These are phyloP conservation scores for Zygaena filipendulae DNA, from an alignment of 2,888 invertebrate species.

Conservation along the genomic window DNA sequence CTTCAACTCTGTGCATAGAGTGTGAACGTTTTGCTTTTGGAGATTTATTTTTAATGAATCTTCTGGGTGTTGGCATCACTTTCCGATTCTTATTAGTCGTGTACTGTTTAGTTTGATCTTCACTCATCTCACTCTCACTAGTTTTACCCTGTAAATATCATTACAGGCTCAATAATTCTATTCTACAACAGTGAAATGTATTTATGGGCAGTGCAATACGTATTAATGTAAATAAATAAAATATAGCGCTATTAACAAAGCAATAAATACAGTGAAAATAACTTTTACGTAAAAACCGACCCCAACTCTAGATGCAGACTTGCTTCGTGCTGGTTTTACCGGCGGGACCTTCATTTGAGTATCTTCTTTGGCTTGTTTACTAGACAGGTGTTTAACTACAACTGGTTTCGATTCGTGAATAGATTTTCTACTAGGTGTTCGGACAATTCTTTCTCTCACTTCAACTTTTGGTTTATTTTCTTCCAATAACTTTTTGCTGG, in stretches of 20 bases:
- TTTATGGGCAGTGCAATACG: background rate
- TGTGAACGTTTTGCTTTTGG: constrained; percentile 65
- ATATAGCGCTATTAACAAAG: constrained; percentile 54
- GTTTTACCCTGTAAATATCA: constrained; percentile 65
- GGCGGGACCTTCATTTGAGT: constrained; percentile 42
- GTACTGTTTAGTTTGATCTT: constrained; percentile 46
- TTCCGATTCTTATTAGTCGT: constrained; percentile 38
- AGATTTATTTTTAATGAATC: constrained; percentile 51
- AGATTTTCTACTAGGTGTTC: constrained; percentile 53
- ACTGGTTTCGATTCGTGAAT: constrained; percentile 36
- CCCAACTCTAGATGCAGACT: constrained; percentile 60
- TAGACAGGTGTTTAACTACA: constrained; percentile 27
- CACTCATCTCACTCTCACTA: constrained; percentile 70
- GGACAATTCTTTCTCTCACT: constrained; percentile 49
- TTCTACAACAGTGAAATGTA: constrained; percentile 6
- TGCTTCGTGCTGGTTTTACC: constrained; percentile 59
- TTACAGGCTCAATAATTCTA: constrained; percentile 33
- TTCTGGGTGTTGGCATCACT: constrained; percentile 47
- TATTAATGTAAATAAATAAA: constrained; percentile 25
- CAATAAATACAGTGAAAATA: constrained; percentile 41
- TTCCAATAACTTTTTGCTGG: constrained; percentile 42
- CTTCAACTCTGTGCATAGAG: constrained; percentile 62
- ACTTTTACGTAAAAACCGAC: constrained; percentile 58
- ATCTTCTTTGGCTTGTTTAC: constrained; percentile 35
- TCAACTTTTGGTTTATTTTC: constrained; percentile 51